These are phyloP conservation scores for Dryobota labecula DNA, from an alignment of 2,888 invertebrate genomes.

Conservation along the genomic window DNA sequence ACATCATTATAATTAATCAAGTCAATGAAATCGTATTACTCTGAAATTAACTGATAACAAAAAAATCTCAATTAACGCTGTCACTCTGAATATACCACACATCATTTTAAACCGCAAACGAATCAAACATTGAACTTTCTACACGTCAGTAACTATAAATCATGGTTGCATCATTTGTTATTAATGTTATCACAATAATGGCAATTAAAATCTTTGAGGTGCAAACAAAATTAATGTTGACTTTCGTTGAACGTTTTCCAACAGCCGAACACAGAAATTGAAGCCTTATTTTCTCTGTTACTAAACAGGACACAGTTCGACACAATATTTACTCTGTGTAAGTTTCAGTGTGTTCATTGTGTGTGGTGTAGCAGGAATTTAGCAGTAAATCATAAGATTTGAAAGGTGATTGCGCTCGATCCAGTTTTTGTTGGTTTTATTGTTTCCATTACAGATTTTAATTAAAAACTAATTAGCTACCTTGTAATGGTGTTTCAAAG, in stretches of 20 bases:
- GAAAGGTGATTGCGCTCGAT: constrained; percentile 77
- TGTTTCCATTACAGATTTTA: constrained; percentile 76
- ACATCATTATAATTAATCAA: constrained; percentile 1
- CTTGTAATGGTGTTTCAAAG: constrained; percentile 30
- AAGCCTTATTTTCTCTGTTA: constrained; percentile 2
- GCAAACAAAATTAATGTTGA: constrained; percentile 81
- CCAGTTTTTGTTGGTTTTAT: constrained; percentile 79
- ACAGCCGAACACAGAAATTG: constrained; percentile 25
- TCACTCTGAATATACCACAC: constrained; percentile 19
- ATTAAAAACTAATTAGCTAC: constrained; percentile 74
- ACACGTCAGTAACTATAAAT: constrained; percentile 74
- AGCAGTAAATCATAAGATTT: constrained; percentile 77
- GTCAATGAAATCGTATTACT: constrained; percentile 4
- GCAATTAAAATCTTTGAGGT: constrained; percentile 79
- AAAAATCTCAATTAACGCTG: constrained; percentile 20
- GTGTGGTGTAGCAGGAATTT: constrained; percentile 68
- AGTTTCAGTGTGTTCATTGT: constrained; percentile 58
- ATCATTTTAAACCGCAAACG: constrained; percentile 23
- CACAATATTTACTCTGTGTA: constrained; percentile 30
- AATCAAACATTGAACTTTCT: constrained; percentile 71
- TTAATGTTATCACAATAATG: constrained; percentile 79
- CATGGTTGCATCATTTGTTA: constrained; percentile 77
- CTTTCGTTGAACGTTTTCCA: constrained; percentile 70
- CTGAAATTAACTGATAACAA: neutral
- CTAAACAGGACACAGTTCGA: constrained; percentile 24